Conservation (phyloP, 2,888 invertebrate species). For the Meiosimyza platycephala region DNA sequence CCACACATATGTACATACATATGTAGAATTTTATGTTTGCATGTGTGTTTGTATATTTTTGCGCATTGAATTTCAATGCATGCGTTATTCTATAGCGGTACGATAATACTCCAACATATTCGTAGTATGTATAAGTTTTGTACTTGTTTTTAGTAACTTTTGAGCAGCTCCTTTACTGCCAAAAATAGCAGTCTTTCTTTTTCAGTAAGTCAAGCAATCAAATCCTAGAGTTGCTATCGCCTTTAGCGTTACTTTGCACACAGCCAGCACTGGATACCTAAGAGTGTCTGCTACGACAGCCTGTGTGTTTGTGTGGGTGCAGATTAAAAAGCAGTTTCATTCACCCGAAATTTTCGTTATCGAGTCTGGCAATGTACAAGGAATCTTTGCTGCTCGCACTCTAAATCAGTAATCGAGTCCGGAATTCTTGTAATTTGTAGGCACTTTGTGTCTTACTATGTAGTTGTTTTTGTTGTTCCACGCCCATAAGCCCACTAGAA, state of each 20-base stretch:
- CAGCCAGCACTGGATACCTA: too few relatives aligned
- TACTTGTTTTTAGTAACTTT: too few relatives aligned
- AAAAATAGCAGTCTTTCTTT: too few relatives aligned
- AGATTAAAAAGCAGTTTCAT: constrained; percentile 37
- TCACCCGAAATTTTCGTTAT: constrained; percentile 41
- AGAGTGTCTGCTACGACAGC: too few relatives aligned
- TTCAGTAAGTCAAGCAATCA: too few relatives aligned
- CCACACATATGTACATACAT: background rate
- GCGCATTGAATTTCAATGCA: too few relatives aligned
- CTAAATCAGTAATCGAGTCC: constrained; percentile 44
- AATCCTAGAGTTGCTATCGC: too few relatives aligned
- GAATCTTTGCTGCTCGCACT: constrained; percentile 7
- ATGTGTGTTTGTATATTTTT: background rate
- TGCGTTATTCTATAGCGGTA: too few relatives aligned
- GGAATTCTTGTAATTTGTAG: constrained; percentile 48
- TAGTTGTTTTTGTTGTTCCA: background rate
- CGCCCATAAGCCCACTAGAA: background rate
- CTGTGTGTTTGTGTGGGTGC: constrained; percentile 9
- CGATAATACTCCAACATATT: too few relatives aligned
- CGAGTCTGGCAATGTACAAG: constrained; percentile 16
- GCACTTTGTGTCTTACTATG: constrained; percentile 42
- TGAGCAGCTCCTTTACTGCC: too few relatives aligned
- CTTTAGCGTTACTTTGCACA: too few relatives aligned
- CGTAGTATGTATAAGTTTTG: too few relatives aligned
- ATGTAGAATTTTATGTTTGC: background rate